A percentile compares a stretch with the other conserved stretches of the same genome.
Conservation (phyloP, 1,140 invertebrate genomes). For the Tribolium castaneum region DNA sequence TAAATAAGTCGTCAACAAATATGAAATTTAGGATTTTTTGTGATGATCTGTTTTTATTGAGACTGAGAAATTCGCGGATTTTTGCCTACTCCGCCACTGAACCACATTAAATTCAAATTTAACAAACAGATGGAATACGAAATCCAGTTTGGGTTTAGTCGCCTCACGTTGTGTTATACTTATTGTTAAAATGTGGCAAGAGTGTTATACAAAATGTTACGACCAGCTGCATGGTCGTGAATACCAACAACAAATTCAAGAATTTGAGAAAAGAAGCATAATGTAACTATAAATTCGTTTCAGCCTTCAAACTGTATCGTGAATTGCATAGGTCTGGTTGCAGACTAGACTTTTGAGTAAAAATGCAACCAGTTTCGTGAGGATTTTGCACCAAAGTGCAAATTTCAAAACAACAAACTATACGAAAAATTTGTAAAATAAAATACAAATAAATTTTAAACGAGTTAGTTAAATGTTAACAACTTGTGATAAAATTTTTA, state of each 20-base stretch:
- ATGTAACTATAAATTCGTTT: conserved; percentile 29
- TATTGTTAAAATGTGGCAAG: conserved; percentile 32
- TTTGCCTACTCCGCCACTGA: no score
- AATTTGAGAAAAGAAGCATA: conserved; percentile 5
- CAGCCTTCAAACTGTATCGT: conserved; percentile 17
- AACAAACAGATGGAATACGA: not conserved
- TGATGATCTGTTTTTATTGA: no score
- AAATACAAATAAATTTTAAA: no score
- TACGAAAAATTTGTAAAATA: no score
- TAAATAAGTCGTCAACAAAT: no score
- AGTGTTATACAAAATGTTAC: conserved; percentile 45
- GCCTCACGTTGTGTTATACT: conserved; percentile 29
- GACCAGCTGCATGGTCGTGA: conserved; percentile 18
- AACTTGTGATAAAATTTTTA: no score
- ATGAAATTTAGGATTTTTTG: no score
- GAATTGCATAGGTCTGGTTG: conserved; percentile 37
- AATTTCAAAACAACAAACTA: not conserved
- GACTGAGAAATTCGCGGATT: no score
- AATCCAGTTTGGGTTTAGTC: not conserved
- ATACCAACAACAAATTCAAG: not conserved
- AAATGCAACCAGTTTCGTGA: conserved; percentile 43
- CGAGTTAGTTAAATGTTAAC: no score
- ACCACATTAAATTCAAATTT: conserved; percentile 8
- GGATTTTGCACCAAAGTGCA: conserved; percentile 39
- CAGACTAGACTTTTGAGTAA: conserved; percentile 28